Conservation (phyloP, 2,113 vertebrate genomes). For the Panthera uncia region DNA sequence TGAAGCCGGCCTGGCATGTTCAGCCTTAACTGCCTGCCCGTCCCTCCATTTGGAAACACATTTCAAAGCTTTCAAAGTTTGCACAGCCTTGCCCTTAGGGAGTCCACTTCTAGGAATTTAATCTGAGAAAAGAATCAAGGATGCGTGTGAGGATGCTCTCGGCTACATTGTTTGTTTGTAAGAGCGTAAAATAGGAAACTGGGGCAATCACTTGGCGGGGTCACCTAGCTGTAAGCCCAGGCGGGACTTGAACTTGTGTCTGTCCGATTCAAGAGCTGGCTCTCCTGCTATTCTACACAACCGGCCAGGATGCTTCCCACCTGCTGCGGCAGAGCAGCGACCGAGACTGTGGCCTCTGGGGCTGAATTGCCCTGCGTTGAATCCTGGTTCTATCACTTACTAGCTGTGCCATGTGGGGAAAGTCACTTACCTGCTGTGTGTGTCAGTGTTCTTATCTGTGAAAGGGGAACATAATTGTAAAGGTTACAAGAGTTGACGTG, state of each 20-base stretch:
- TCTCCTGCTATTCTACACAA: fast-evolving
- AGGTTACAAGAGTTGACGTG: too few relatives aligned
- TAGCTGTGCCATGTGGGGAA: background rate
- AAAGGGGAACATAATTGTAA: background rate
- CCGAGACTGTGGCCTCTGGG: fast-evolving
- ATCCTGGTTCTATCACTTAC: background rate
- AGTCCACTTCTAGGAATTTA: background rate
- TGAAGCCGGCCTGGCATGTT: background rate
- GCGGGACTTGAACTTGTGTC: background rate
- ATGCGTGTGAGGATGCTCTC: fast-evolving
- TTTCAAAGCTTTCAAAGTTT: background rate
- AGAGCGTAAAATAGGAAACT: background rate
- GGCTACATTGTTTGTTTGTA: background rate
- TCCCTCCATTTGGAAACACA: background rate
- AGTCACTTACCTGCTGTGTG: background rate
- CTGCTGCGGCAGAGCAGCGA: fast-evolving
- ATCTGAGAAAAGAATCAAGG: background rate
- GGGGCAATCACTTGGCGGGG: background rate
- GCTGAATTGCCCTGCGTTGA: too few relatives aligned
- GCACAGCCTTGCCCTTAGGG: background rate
- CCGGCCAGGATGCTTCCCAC: background rate
- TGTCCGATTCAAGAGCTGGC: background rate
- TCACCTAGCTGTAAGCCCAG: background rate
- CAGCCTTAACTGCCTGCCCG: background rate
- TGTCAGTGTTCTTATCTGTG: background rate